Conservation (phyloP, 2,888 invertebrate genomes). For the Dione juno region DNA sequence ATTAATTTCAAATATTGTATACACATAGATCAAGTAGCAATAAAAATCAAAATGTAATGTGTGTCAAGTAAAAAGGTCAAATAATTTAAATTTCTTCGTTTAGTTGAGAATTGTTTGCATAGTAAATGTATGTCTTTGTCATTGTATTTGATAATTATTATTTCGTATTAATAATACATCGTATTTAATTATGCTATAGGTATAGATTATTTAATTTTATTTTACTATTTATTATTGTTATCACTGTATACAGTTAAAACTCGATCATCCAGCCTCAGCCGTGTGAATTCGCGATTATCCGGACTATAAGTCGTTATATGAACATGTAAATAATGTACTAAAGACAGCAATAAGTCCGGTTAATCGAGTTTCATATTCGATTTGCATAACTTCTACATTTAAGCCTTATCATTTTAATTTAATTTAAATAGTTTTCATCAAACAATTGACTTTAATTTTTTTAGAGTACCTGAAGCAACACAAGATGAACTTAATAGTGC, state of each 20-base stretch:
- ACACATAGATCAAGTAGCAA: background rate
- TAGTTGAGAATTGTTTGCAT: background rate
- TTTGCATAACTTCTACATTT: too few relatives aligned
- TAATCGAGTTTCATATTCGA: too few relatives aligned
- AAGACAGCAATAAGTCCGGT: too few relatives aligned
- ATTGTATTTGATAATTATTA: background rate
- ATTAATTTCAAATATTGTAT: background rate
- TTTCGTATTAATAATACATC: background rate
- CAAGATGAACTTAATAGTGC: conserved; percentile 94
- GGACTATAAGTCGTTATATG: too few relatives aligned
- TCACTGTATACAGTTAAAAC: too few relatives aligned
- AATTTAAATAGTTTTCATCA: too few relatives aligned
- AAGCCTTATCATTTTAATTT: too few relatives aligned
- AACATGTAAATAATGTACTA: too few relatives aligned
- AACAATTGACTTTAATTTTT: background rate
- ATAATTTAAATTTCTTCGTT: conserved; percentile 3
- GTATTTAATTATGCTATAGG: background rate
- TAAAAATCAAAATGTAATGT: background rate
- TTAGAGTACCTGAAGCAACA: conserved; percentile 94
- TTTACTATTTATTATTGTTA: too few relatives aligned
- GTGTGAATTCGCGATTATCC: too few relatives aligned
- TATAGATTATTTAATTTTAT: background rate
- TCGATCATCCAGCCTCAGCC: too few relatives aligned
- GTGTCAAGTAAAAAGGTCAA: conserved; percentile 20
- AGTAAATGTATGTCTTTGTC: conserved; percentile 3